Conservation (phyloP, 2,888 invertebrate genomes). For the Pterobdella sp. region DNA sequence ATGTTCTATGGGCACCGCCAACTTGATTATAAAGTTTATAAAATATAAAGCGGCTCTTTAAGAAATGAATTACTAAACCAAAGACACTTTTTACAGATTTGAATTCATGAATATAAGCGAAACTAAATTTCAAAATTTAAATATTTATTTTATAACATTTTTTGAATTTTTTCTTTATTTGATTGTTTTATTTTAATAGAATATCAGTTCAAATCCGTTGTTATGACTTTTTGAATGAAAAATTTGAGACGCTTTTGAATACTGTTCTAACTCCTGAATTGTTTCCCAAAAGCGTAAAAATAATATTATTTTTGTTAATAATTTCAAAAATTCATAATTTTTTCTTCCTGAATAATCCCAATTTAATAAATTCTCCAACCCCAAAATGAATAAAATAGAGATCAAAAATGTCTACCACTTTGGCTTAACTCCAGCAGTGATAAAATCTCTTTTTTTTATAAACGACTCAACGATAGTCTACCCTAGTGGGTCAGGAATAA, state of each 20-base stretch:
- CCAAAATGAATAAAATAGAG: constrained; percentile 8
- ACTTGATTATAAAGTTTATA: too few relatives aligned
- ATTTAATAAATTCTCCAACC: background rate
- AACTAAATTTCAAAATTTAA: background rate
- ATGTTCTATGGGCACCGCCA: too few relatives aligned
- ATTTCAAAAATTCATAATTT: too few relatives aligned
- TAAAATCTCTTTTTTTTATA: constrained; percentile 13
- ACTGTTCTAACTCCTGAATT: background rate
- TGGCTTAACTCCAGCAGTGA: constrained; percentile 18
- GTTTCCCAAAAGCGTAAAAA: too few relatives aligned
- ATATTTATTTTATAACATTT: background rate
- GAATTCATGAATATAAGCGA: background rate
- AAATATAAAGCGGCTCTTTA: too few relatives aligned
- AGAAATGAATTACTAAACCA: background rate
- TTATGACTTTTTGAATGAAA: constrained; percentile 12
- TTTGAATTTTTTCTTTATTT: background rate
- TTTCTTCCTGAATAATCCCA: too few relatives aligned
- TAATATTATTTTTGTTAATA: background rate
- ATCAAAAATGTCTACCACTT: constrained; percentile 16
- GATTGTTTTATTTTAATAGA: too few relatives aligned
- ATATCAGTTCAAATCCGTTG: constrained; percentile 1
- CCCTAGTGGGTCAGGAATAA: constrained; percentile 18
- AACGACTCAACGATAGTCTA: constrained; percentile 18
- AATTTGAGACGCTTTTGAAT: background rate
- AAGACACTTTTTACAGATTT: background rate